These are phyloP conservation scores for Oncorhynchus nerka DNA, from an alignment of 2,113 vertebrate species.

Conservation along the genomic window DNA sequence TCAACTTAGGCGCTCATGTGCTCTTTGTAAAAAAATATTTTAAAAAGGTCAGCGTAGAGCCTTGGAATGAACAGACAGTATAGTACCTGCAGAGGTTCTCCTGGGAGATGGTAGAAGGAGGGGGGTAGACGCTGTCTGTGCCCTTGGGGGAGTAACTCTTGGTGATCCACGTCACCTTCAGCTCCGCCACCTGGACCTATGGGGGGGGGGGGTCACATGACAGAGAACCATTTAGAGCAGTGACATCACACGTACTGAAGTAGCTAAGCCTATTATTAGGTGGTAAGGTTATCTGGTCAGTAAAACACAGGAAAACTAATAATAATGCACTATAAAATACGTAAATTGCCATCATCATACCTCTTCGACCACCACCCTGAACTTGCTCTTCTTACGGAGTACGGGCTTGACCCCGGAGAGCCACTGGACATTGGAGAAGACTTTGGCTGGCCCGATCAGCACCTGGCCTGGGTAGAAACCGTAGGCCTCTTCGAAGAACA, in stretches of 20 bases:
- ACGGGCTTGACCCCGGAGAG: slow-evolving; percentile 95
- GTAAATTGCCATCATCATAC: slow-evolving; percentile 56
- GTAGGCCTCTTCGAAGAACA: slow-evolving; percentile 96
- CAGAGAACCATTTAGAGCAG: background rate
- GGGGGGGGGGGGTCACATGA: slow-evolving; percentile 11
- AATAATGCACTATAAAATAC: background rate
- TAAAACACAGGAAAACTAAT: background rate
- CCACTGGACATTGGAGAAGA: slow-evolving; percentile 97
- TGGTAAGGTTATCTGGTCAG: background rate
- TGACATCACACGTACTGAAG: background rate
- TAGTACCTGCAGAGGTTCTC: slow-evolving; percentile 89
- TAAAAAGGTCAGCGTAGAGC: too few species aligned
- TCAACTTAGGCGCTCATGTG: too few species aligned
- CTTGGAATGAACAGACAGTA: background rate
- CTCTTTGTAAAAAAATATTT: too few species aligned
- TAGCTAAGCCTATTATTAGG: background rate
- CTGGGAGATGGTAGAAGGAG: slow-evolving; percentile 89
- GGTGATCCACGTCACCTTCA: slow-evolving; percentile 98
- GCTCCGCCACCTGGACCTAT: slow-evolving; percentile 93
- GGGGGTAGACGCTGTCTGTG: slow-evolving; percentile 92
- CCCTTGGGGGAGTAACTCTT: slow-evolving; percentile 97
- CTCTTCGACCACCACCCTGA: slow-evolving; percentile 97
- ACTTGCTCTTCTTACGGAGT: slow-evolving; percentile 97
- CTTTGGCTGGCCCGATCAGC: slow-evolving; percentile 93
- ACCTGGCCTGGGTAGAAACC: slow-evolving; percentile 98